Conservation (phyloP, 1,140 invertebrate species). For the Drosophila paulistorum region DNA sequence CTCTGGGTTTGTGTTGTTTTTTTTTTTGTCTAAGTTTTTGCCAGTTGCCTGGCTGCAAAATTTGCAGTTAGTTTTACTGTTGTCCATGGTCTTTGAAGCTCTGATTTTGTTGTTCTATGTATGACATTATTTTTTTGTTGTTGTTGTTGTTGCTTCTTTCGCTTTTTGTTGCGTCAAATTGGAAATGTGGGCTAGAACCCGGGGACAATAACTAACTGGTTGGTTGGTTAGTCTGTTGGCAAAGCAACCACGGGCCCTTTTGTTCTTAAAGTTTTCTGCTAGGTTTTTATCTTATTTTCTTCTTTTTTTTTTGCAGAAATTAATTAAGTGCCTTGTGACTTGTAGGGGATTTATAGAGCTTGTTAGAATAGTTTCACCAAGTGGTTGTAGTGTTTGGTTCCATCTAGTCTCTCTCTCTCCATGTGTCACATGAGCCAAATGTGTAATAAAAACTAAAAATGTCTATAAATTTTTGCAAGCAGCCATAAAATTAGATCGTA, state of each 20-base stretch:
- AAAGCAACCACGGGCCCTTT: slow-evolving; percentile 53
- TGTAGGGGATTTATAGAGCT: slow-evolving; percentile 68
- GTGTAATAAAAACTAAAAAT: slow-evolving; percentile 37
- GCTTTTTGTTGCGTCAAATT: slow-evolving; percentile 63
- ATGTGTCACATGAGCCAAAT: slow-evolving; percentile 62
- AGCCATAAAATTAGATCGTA: slow-evolving; percentile 66
- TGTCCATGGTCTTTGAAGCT: slow-evolving; percentile 45
- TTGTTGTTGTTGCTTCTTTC: slow-evolving; percentile 11
- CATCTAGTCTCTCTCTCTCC: slow-evolving; percentile 26
- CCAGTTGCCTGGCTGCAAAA: slow-evolving; percentile 45
- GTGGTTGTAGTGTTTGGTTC: neutral
- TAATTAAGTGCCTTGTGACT: slow-evolving; percentile 68
- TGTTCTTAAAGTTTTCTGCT: slow-evolving; percentile 72
- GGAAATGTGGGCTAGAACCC: slow-evolving; percentile 69
- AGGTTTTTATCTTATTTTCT: slow-evolving; percentile 1
- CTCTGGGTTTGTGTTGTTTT: neutral
- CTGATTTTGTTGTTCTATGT: slow-evolving; percentile 58
- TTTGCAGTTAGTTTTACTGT: slow-evolving; percentile 78
- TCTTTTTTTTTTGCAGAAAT: slow-evolving; percentile 61
- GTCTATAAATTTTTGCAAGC: slow-evolving; percentile 62
- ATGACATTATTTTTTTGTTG: slow-evolving; percentile 59
- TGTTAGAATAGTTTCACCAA: slow-evolving; percentile 61
- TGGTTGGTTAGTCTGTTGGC: neutral
- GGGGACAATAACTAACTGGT: slow-evolving; percentile 27
- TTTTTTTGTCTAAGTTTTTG: slow-evolving; percentile 33